Evolutionary conservation across 2,113 vertebrate genomes (phyloP).

Genomic region (Prunella himalayana): DNA sequence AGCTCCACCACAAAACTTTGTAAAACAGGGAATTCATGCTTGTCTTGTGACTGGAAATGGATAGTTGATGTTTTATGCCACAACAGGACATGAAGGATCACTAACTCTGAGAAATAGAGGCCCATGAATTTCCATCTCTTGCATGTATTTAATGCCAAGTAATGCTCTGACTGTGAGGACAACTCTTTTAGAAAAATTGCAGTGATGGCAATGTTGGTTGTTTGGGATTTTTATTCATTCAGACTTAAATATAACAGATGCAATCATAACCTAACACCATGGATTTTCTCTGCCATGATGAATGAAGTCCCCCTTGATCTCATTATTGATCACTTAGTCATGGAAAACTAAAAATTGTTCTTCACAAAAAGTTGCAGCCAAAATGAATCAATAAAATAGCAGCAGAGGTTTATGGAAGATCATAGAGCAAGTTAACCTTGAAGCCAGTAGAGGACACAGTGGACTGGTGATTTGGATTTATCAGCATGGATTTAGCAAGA

Average conservation of each 20-base stretch:
- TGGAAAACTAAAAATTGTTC: background rate
- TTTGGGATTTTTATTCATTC: background rate
- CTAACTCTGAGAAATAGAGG: background rate
- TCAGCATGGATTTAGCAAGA: background rate
- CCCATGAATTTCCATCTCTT: background rate
- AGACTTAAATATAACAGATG: background rate
- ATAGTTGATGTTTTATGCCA: background rate
- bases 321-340: background rate
- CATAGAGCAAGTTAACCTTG: background rate
- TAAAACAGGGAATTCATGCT: background rate
- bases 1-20: background rate
- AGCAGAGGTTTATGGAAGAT: background rate
- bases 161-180: background rate
- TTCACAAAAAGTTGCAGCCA: background rate
- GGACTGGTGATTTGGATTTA: background rate
- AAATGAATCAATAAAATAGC: background rate
- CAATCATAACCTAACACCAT: background rate
- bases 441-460: background rate
- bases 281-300: background rate
- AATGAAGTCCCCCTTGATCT: background rate
- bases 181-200: background rate
- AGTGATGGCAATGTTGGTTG: background rate
- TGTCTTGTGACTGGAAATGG: background rate
- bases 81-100: background rate
- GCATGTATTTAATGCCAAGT: background rate